These are phyloP conservation scores for Diachasma alloeum DNA, from an alignment of 1,140 invertebrate genomes.

Conservation along the genomic window DNA sequence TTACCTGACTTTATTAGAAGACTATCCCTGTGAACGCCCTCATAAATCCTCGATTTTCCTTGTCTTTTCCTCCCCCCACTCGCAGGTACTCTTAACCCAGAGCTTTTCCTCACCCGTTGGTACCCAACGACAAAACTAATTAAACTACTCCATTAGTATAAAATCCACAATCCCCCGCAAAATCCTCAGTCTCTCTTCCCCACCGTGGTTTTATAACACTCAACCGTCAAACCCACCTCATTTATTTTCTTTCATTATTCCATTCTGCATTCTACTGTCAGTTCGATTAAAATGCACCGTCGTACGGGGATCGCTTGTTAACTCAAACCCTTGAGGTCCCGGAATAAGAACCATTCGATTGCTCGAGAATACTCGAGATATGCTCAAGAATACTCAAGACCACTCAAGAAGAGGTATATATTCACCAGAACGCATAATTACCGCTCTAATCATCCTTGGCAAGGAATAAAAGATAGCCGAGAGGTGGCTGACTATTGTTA, in stretches of 20 bases:
- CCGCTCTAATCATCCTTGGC: not conserved
- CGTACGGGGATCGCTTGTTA: not conserved
- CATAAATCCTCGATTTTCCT: slow-evolving; percentile 15
- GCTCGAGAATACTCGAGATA: not conserved
- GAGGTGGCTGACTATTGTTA: not conserved
- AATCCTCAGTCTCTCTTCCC: not conserved
- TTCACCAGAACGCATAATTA: not conserved
- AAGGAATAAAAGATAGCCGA: not conserved
- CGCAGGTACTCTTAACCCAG: not conserved
- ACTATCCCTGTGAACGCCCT: not conserved
- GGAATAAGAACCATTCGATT: not conserved
- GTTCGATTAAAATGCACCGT: not conserved
- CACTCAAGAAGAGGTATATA: not conserved
- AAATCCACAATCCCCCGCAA: slow-evolving; percentile 4
- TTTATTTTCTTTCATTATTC: not conserved
- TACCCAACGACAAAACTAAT: slow-evolving; percentile 21
- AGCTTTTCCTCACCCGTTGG: not conserved
- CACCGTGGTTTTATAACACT: slow-evolving; percentile 4
- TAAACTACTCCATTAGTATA: slow-evolving; percentile 28
- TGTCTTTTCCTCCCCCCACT: not conserved
- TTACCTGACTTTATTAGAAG: slow-evolving; percentile 17
- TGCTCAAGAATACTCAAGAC: not conserved
- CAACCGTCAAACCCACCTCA: not conserved
- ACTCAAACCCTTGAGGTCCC: not conserved
- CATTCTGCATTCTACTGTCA: not conserved